A percentile compares a stretch with the other conserved stretches of the same genome.
These are phyloP conservation scores for Euleptes europaea DNA, from an alignment of 2,113 vertebrate genomes.

Conservation along the genomic window DNA sequence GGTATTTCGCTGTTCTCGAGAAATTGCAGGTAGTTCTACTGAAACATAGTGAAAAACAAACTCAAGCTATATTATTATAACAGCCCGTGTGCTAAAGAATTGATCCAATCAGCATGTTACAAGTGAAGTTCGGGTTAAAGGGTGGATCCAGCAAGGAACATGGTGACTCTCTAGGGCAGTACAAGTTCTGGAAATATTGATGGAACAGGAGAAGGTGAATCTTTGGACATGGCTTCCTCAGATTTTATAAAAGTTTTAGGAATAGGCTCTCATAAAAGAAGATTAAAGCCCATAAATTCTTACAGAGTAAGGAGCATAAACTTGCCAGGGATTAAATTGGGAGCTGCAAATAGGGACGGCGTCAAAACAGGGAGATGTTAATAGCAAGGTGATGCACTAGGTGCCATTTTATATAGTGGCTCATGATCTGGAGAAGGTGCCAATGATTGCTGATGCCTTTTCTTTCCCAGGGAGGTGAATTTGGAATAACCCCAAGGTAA, in stretches of 20 bases:
- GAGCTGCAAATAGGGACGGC: conserved; percentile 69
- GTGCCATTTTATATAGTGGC: conserved; percentile 50
- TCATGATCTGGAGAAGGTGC: conserved; percentile 52
- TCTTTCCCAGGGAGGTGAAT: background rate
- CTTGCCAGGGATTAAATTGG: conserved; percentile 70
- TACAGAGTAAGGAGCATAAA: conserved; percentile 67
- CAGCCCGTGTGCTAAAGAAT: background rate
- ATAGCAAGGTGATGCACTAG: conserved; percentile 50
- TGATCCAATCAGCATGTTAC: conserved; percentile 1
- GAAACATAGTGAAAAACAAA: conserved; percentile 39
- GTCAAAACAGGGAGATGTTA: conserved; percentile 67
- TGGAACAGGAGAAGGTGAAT: conserved; percentile 64
- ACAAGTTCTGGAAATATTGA: conserved; percentile 69
- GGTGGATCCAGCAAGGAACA: conserved; percentile 44
- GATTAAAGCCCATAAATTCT: conserved; percentile 75
- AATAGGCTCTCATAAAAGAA: conserved; percentile 72
- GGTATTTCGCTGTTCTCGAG: conserved; percentile 16
- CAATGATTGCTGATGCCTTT: background rate
- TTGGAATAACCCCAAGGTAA: background rate
- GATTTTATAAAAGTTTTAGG: conserved; percentile 67
- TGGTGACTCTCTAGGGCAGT: conserved; percentile 40
- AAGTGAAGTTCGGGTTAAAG: conserved; percentile 12
- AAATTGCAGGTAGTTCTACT: conserved; percentile 11
- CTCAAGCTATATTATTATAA: background rate
- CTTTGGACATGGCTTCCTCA: conserved; percentile 68